Evolutionary conservation across 1,140 invertebrate genomes (phyloP), one percentile per base, ranked within the genome.

Genomic region (Papilio helenus): DNA sequence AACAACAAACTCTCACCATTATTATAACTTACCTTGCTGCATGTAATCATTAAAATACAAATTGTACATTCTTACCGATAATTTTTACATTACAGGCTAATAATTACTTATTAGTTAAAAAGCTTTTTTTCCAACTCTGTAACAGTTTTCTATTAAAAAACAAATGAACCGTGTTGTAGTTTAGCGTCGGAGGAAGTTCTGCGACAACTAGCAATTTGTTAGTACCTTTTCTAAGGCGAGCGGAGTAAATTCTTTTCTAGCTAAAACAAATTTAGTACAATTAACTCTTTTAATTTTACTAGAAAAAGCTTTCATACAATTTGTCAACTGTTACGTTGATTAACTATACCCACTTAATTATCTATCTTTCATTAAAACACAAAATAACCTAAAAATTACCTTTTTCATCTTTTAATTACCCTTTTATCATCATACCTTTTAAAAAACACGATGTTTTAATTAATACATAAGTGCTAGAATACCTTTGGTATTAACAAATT

Each of bases 261-360:
- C 77, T 84, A 85, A 85, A 80, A 85, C 79, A 83, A 83, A 83
- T 83, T 83, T 79, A 3, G 72, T 58, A 74, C 76, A 76, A 79
- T 80, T 58, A 72, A 55, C 55, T 65, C 58, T 79, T 51, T 51
- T 18, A 79, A 79, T 34, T 26, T 79, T 46, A 46, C 23, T 26
- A 65, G 58, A 65, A 65, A 65, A 26, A 61, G 16, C 49, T 18
- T n/a, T 51, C n/a, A 51, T 5, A 7, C 49, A 51, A 39, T 39
- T 39, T 18, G 49, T 51, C 8, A 46, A 46, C 44, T 46, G 14
- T 46, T 3, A 46, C 44, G 3, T 46, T 46, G 44, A 46, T 46
- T 46, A 14, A 46, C 14, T 46, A 3, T 1, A 1, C 44, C 12
- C 14, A 46, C 14, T 46, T 46, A 3, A 46, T 16, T 46, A 46